phyloP scores from a whole-genome alignment of 2,113 vertebrate species.

The Saguinus midas region DNA sequence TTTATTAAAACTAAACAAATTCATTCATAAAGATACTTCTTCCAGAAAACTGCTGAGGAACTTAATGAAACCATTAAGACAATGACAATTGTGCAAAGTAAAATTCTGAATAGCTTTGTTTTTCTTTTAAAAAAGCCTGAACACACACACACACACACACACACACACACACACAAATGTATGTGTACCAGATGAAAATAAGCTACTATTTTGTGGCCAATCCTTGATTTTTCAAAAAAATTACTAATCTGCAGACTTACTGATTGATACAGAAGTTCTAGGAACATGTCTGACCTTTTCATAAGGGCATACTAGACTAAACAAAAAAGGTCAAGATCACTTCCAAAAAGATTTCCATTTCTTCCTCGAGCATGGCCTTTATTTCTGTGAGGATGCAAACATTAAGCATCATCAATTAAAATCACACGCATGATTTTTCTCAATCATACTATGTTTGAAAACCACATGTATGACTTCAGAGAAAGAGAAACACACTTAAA shows the following conservation, averaged over 20 bases:
- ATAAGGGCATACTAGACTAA: background rate
- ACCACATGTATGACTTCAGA: background rate
- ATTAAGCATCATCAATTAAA: background rate
- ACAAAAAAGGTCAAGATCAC: background rate
- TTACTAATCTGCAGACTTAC: background rate
- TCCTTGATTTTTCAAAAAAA: background rate
- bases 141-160: background rate
- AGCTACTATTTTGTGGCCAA: slow-evolving; percentile 1
- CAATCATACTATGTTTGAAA: background rate
- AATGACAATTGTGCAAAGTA: background rate
- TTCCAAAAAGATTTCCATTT: background rate
- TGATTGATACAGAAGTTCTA: background rate
- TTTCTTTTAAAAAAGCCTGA: slow-evolving; percentile 16
- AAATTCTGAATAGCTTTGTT: slow-evolving; percentile 29
- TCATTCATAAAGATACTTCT: slow-evolving; percentile 1
- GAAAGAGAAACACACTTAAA: slow-evolving; percentile 16
- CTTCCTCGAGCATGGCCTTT: background rate
- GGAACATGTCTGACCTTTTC: background rate
- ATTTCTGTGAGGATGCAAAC: background rate
- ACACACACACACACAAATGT: too few relatives aligned
- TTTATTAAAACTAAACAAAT: slow-evolving; percentile 26
- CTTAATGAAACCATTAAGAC: background rate
- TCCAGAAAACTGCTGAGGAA: background rate
- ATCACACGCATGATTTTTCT: background rate
- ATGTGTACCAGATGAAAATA: background rate